Evolutionary conservation across 2,888 invertebrate species (phyloP), one percentile per base, ranked within the genome.

Genomic region (Oeneis ivallda): DNA sequence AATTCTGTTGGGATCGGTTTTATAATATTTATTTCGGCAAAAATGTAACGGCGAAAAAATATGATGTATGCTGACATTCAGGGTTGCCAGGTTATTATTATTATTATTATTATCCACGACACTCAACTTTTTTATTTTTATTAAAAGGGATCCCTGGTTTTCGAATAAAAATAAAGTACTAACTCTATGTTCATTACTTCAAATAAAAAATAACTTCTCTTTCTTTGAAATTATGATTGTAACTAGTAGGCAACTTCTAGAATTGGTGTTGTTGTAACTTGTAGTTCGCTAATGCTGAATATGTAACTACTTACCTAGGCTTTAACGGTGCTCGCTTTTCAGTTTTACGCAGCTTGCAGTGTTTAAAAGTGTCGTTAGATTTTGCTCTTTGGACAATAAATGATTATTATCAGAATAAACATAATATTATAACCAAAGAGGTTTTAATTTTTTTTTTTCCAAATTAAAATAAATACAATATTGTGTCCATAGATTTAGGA

Each of bases 151-250:
- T n/a, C n/a, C n/a, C n/a, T n/a, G n/a, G 26, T 5, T 26, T 26
- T 26, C 26, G 26, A 26, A 5, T 2, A 26, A 26, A 26, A 26
- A 26, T 26, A 26, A 26, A 4, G 26, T 26, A 26, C n/a, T n/a
- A n/a, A n/a, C 1, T 26, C 26, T 26, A 26, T 26, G 26, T 26
- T 26, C 26, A 26, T 26, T 4, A 5, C 26, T 39, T 54, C 54
- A 37, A 54, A 54, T 54, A 54, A 54, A 54, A 54, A 54, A 15
- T 54, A 17, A 54, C 17, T 37, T 37, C 54, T 39, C 39, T 39
- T 54, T 37, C 39, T 39, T 54, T 19, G 39, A 39, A 39, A 15
- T 54, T 54, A 54, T 19, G 53, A 53, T 4, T 53, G 13, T 53
- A 10, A 8, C 1, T 37, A 37, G 11, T 39, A 39, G 37, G 6